phyloP scores from a whole-genome alignment of 1,140 invertebrate species.

The Paracyclopina nana region DNA sequence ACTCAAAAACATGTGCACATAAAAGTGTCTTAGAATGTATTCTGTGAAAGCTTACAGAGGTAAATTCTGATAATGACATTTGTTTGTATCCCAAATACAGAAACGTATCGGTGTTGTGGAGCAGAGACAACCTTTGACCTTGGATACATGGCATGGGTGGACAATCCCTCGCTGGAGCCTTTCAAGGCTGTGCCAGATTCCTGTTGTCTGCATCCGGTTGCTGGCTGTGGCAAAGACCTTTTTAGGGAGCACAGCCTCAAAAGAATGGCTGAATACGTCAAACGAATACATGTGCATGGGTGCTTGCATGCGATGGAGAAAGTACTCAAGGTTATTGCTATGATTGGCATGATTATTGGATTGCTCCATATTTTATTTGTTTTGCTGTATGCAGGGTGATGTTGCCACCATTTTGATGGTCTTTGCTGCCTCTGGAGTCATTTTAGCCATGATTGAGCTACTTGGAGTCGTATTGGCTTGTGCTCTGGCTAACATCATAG shows the following conservation, averaged over 20 bases:
- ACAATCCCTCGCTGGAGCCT: neutral
- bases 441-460: neutral
- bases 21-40: neutral
- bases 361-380: neutral
- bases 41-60: neutral
- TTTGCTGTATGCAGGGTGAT: neutral
- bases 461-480: neutral
- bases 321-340: neutral
- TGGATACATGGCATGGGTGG: neutral
- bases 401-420: neutral
- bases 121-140: neutral
- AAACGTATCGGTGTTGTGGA: slow-evolving; percentile 1
- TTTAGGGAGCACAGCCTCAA: neutral
- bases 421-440: neutral
- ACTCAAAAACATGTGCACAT: neutral
- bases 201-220: neutral
- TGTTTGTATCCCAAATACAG: neutral
- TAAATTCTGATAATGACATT: neutral
- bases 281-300: neutral
- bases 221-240: neutral
- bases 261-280: neutral
- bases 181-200: neutral
- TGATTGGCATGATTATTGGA: neutral
- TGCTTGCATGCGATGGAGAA: neutral
- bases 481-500: neutral